Base-by-base conservation (phyloP, 2,797 vertebrate species). In the Mormyrops boulengeri region DNA sequence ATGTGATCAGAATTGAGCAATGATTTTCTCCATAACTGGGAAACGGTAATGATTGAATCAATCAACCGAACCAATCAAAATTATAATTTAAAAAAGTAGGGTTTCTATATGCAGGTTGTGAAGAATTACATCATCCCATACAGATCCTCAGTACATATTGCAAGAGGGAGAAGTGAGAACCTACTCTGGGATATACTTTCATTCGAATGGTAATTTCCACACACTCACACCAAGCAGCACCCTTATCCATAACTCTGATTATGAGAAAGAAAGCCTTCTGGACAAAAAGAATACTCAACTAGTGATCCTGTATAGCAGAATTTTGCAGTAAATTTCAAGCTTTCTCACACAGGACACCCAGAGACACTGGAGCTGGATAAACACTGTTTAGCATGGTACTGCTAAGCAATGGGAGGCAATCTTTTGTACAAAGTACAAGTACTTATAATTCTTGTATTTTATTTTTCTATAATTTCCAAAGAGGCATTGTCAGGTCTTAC, bases 351-450 rank as follows among this genome's bases (percentile, higher is more conserved):
- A 93, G 93, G 92, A 93, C 94, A 89, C 93, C 93, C 93, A 95
- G 94, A 94, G 93, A 95, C 92, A 94, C 95, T 95, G 94, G 95
- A 95, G 95, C 92, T 93, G 91, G 85, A 86, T 94, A 94, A 94
- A 95, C 94, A 96, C 96, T 97, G 97, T 98, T 98, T 97, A 96
- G 97, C 97, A 97, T 96, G 95, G 96, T 97, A 96, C 38, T 98
- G 97, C 97, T 98, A 96, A 98, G 96, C 97, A 97, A 97, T 97
- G 96, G 97, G 97, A 96, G 95, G 93, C 94, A 94, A 96, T 98
- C 96, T 98, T 98, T 98, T 98, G 97, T 98, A 98, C 97, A 97
- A 98, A 97, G 97, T 98, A 98, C 97, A 98, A 98, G 96, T 97
- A 97, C 95, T 96, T 97, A 96, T 95, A 96, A 97, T 97, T 97